Base-by-base conservation (phyloP, 2,888 invertebrate species). In the Plusia festucae region DNA sequence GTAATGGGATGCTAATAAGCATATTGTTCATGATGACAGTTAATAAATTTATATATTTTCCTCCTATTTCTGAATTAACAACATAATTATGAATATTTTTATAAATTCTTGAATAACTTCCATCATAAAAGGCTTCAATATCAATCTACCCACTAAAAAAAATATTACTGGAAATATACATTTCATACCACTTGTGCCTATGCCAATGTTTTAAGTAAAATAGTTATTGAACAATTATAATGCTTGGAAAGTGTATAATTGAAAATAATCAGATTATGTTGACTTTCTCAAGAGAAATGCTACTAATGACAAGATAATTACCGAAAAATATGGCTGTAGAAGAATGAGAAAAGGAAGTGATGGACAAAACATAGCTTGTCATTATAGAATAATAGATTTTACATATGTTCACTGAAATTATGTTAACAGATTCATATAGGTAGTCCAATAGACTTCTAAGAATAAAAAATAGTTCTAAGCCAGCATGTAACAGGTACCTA, bases 161-260 rank as follows among this genome's bases (percentile, higher is more conserved):
- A 40, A n/a, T 40, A n/a, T 13, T 40, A 0, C 7, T 6, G n/a
- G 2, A 24, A 18, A 18, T 11, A 9, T 40, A 2, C 7, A 18
- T 49, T 49, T 49, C 20, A 49, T 57, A 2, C 9, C 46, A 57
- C 27, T 9, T 11, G 11, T 46, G 34, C 32, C 24, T 49, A 52
- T 53, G 34, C n/a, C n/a, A n/a, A n/a, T n/a, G n/a, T n/a, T n/a
- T 51, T 60, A 53, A 9, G 40, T 64, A 58, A 66, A 66, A 67
- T 53, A 57, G 49, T 54, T 68, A 58, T 51, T 44, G 56, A 67
- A 69, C 54, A 68, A 68, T 72, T 58, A 68, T 22, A 70, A 65
- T 75, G 70, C 74, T 69, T 69, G 70, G 81, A 80, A 80, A 77
- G 72, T 74, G 53, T 61, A 60, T 81, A 73, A 76, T 72, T 70